These are phyloP conservation scores for Dexiosoma caninum DNA, from an alignment of 2,888 invertebrate species.

Conservation along the genomic window DNA sequence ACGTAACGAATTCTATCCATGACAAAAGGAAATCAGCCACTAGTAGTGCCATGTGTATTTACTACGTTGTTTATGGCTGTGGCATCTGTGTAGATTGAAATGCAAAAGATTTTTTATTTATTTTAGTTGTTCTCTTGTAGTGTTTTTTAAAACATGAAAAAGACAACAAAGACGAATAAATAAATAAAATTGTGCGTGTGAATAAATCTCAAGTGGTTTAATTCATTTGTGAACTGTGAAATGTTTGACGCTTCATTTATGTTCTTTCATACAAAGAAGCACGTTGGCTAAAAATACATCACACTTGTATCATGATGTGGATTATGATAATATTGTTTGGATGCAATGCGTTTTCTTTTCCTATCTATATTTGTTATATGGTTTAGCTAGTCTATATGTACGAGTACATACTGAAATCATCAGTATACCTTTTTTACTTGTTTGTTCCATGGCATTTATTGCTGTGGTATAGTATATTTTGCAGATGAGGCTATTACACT, in stretches of 20 bases:
- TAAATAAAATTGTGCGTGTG: constrained; percentile 53
- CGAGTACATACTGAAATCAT: too few species aligned
- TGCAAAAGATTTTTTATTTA: constrained; percentile 31
- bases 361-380: too few species aligned
- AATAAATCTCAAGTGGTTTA: constrained; percentile 61
- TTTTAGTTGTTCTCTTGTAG: constrained; percentile 12
- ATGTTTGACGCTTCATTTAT: constrained; percentile 56
- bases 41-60: constrained; percentile 41
- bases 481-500: too few species aligned
- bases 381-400: too few species aligned
- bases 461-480: background rate
- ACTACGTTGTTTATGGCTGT: constrained; percentile 26
- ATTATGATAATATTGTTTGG: constrained; percentile 31
- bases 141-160: constrained; percentile 3
- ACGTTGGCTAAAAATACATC: constrained; percentile 33
- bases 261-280: constrained; percentile 52
- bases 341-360: background rate
- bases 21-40: constrained; percentile 44
- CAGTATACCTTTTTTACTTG: too few species aligned
- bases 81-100: constrained; percentile 27
- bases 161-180: constrained; percentile 1
- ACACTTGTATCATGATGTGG: constrained; percentile 28
- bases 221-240: constrained; percentile 45
- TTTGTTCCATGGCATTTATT: background rate
- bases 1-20: constrained; percentile 25